Conservation (phyloP, 2,888 invertebrate species). For the Eupsilia transversa region DNA sequence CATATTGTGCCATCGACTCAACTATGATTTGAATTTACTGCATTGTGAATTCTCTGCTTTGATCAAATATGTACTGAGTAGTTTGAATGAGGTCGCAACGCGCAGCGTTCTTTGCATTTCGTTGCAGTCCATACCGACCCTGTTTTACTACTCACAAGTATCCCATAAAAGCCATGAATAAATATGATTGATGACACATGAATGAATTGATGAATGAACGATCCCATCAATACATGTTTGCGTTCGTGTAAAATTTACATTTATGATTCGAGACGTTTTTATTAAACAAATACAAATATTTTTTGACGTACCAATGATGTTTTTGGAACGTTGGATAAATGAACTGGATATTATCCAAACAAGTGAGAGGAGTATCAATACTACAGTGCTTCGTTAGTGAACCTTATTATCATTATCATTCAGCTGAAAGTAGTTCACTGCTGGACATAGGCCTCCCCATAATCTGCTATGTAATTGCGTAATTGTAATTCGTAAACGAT, state of each 20-base stretch:
- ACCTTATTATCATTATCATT: not conserved
- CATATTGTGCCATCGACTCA: slow-evolving; percentile 47
- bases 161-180: slow-evolving; percentile 48
- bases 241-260: slow-evolving; percentile 66
- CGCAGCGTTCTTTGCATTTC: slow-evolving; percentile 56
- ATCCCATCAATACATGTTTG: slow-evolving; percentile 59
- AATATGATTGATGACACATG: slow-evolving; percentile 50
- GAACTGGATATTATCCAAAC: slow-evolving; percentile 37
- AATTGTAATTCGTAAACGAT: no score
- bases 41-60: slow-evolving; percentile 57
- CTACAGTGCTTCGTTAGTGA: not conserved
- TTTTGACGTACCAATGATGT: slow-evolving; percentile 22
- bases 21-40: slow-evolving; percentile 55
- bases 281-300: slow-evolving; percentile 36
- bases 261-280: slow-evolving; percentile 66
- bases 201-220: slow-evolving; percentile 62
- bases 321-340: slow-evolving; percentile 34
- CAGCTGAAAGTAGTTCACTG: not conserved
- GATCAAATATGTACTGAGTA: slow-evolving; percentile 57
- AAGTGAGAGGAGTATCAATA: not conserved
- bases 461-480: no score
- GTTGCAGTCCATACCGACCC: slow-evolving; percentile 41
- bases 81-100: slow-evolving; percentile 55
- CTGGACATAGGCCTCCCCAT: not conserved
- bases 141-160: slow-evolving; percentile 18